phyloP scores from a whole-genome alignment of 2,888 invertebrate species.

The Limulus polyphemus region DNA sequence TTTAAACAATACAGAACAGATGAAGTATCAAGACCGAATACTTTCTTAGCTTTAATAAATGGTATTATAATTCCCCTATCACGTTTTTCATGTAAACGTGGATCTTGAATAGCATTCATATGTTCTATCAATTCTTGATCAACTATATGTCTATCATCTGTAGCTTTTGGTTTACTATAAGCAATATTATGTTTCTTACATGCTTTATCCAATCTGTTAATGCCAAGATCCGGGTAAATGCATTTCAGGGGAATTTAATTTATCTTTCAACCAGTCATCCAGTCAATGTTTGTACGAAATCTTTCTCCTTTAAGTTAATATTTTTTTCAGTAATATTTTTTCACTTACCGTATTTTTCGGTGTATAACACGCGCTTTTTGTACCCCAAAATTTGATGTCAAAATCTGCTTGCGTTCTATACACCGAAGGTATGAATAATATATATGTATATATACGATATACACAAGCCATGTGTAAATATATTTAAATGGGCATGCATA shows the following conservation, averaged over 20 bases:
- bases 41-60: slow-evolving; percentile 3
- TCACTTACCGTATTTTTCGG: too few relatives aligned
- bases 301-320: neutral
- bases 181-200: neutral
- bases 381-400: too few relatives aligned
- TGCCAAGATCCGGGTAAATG: slow-evolving; percentile 3
- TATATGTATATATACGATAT: too few relatives aligned
- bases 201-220: too few relatives aligned
- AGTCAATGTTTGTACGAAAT: neutral
- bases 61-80: neutral
- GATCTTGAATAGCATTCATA: slow-evolving; percentile 3
- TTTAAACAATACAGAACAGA: slow-evolving; percentile 1
- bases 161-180: slow-evolving; percentile 4
- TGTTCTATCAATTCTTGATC: neutral
- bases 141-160: neutral
- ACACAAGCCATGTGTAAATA: too few relatives aligned
- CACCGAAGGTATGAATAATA: too few relatives aligned
- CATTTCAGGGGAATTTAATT: slow-evolving; percentile 3
- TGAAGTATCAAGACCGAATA: neutral
- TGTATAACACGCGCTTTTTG: too few relatives aligned
- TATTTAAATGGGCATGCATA: too few relatives aligned
- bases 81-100: slow-evolving; percentile 1
- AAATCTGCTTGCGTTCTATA: too few relatives aligned
- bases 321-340: too few relatives aligned
- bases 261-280: neutral